Evolutionary conservation across 2,888 invertebrate genomes (phyloP).

Genomic region (Smittia aterrima): DNA sequence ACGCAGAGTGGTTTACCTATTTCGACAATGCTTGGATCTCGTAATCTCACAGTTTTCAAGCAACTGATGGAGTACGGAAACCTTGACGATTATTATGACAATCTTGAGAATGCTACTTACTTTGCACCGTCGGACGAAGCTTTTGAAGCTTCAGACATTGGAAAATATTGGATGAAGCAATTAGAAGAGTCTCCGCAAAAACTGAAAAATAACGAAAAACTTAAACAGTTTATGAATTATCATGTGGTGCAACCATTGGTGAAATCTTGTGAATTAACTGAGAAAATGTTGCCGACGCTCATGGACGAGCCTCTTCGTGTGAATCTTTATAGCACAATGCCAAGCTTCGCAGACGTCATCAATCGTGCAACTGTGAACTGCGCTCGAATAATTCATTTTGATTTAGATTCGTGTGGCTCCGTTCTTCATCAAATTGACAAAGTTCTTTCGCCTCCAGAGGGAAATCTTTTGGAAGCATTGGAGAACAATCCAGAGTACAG

Average conservation of each 20-base stretch:
- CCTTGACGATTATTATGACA: slow-evolving; percentile 58
- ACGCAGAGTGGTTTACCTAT: slow-evolving; percentile 60
- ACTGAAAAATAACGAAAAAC: slow-evolving; percentile 52
- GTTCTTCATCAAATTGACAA: slow-evolving; percentile 65
- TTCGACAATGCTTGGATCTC: slow-evolving; percentile 57
- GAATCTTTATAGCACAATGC: slow-evolving; percentile 62
- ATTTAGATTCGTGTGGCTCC: slow-evolving; percentile 66
- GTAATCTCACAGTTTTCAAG: slow-evolving; percentile 62
- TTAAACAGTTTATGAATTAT: slow-evolving; percentile 62
- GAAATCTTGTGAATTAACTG: slow-evolving; percentile 58
- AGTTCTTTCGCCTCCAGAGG: slow-evolving; percentile 54
- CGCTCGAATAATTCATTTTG: slow-evolving; percentile 61
- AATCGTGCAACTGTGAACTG: slow-evolving; percentile 67
- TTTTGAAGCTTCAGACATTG: slow-evolving; percentile 55
- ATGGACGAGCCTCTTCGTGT: slow-evolving; percentile 57
- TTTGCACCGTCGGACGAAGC: slow-evolving; percentile 67
- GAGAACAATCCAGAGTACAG: slow-evolving; percentile 52
- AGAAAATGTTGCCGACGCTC: slow-evolving; percentile 56
- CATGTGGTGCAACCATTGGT: slow-evolving; percentile 61
- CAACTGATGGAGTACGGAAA: slow-evolving; percentile 58
- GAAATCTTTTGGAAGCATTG: slow-evolving; percentile 50
- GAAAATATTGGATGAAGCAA: slow-evolving; percentile 51
- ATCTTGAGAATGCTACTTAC: slow-evolving; percentile 61
- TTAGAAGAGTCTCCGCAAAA: slow-evolving; percentile 51
- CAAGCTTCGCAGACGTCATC: slow-evolving; percentile 57